Evolutionary conservation across 2,797 vertebrate genomes (phyloP).

Genomic region (Myripristis murdjan): DNA sequence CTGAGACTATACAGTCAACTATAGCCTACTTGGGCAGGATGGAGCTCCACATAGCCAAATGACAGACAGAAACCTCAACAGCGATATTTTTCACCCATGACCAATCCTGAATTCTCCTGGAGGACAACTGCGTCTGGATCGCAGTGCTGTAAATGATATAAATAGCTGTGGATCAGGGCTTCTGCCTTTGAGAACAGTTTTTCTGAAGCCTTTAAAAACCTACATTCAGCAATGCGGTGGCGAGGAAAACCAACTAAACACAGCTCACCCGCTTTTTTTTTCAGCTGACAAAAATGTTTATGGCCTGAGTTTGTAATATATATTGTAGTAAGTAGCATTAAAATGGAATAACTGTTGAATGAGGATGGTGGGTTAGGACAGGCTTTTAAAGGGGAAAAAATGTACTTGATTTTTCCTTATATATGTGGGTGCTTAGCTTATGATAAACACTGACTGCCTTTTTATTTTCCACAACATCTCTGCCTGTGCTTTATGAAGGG

Average conservation of each 20-base stretch:
- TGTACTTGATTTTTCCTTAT: neutral
- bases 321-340: too few relatives aligned
- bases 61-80: slow-evolving; percentile 3
- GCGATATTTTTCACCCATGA: too few relatives aligned
- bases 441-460: slow-evolving; percentile 23
- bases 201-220: neutral
- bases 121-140: neutral
- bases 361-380: too few relatives aligned
- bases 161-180: too few relatives aligned
- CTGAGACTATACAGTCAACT: slow-evolving; percentile 11
- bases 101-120: neutral
- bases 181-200: neutral
- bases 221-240: neutral
- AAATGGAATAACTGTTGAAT: neutral
- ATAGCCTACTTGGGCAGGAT: neutral
- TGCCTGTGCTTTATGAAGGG: slow-evolving; percentile 55
- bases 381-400: neutral
- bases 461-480: slow-evolving; percentile 30
- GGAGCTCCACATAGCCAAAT: neutral
- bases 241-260: too few relatives aligned
- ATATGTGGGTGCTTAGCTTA: neutral
- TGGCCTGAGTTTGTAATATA: too few relatives aligned
- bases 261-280: too few relatives aligned
- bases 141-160: neutral
- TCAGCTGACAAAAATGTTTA: too few relatives aligned